Conservation (phyloP, 1,140 invertebrate genomes). For the Polypedilum vanderplanki region DNA sequence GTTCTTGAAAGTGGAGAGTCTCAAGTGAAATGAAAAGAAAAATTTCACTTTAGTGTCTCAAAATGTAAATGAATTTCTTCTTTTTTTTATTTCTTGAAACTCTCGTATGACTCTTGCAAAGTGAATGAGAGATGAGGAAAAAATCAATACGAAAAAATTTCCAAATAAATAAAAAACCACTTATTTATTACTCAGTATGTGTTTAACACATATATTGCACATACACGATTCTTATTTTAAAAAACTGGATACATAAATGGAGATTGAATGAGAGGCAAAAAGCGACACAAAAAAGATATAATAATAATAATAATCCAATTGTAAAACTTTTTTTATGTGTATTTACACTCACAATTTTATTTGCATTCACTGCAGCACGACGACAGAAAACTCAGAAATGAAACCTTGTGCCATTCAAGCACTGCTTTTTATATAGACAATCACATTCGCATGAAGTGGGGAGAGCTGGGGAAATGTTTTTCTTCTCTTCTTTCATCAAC, state of each 20-base stretch:
- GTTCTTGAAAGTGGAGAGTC: too few species aligned
- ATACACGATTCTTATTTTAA: not conserved
- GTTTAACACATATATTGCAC: not conserved
- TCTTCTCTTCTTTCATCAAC: not conserved
- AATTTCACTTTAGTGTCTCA: too few species aligned
- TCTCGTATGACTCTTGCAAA: too few species aligned
- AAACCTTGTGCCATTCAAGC: constrained; percentile 11
- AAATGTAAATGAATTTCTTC: too few species aligned
- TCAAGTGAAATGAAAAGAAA: too few species aligned
- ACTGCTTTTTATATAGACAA: constrained; percentile 13
- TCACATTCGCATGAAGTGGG: not conserved
- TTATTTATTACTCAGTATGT: not conserved
- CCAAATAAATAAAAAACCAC: not conserved
- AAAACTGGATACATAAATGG: not conserved
- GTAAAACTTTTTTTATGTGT: too few species aligned
- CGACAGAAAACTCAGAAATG: constrained; percentile 17
- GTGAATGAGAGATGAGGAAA: not conserved
- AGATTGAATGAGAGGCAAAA: not conserved
- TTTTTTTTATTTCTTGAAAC: too few species aligned
- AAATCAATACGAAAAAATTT: not conserved
- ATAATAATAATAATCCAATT: too few species aligned
- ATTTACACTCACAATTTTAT: constrained; percentile 5
- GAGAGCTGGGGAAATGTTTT: constrained; percentile 10
- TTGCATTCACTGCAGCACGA: constrained; percentile 16
- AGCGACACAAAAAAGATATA: too few species aligned